Base-by-base conservation (phyloP, 2,113 vertebrate genomes). In the Pithys albifrons region DNA sequence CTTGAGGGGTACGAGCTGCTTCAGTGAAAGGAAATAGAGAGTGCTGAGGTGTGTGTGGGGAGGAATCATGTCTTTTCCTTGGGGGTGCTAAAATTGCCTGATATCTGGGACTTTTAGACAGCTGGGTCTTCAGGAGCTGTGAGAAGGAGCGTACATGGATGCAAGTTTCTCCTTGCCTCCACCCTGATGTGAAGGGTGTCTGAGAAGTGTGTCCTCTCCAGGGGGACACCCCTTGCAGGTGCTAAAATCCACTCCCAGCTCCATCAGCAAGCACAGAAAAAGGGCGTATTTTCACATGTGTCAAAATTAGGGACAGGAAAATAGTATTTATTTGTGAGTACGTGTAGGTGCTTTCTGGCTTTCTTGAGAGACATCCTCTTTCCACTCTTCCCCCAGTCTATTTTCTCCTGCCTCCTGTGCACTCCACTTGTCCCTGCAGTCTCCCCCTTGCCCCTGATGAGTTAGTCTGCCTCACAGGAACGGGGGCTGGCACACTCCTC, bases 31-130 rank as follows among this genome's bases (percentile, higher is more conserved):
- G 37, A 62, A 74, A 48, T 3, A 20, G 27, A 77, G 19, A 43
- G 20, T 35, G 78, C 35, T 4, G 4, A 81, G 33, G 5, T 43
- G 24, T 14, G 18, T 0, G 0, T 31, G 23, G 13, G 51, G 17
- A 90, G 28, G 35, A 93, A 72, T 67, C 8, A n/a, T 72, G 14
- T 37, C 37, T 31, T 85, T 64, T 52, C 31, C 17, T 46, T 81
- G 23, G 5, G 13, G 15, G 1, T 71, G 17, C 15, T 72, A 1
- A 54, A 46, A 48, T 43, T 83, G 7, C 31, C 62, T 25, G 14
- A 0, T 33, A 72, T 23, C 24, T n/a, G 19, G 14, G 29, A 10
- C 11, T 78, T 67, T 78, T 83, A 0, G 1, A 24, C 19, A 54
- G 13, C 16, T 76, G n/a, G 10, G 41, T 76, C n/a, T 37, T 28